These are phyloP conservation scores for Danio rerio DNA, from an alignment of 2,113 vertebrate genomes.

Conservation along the genomic window DNA sequence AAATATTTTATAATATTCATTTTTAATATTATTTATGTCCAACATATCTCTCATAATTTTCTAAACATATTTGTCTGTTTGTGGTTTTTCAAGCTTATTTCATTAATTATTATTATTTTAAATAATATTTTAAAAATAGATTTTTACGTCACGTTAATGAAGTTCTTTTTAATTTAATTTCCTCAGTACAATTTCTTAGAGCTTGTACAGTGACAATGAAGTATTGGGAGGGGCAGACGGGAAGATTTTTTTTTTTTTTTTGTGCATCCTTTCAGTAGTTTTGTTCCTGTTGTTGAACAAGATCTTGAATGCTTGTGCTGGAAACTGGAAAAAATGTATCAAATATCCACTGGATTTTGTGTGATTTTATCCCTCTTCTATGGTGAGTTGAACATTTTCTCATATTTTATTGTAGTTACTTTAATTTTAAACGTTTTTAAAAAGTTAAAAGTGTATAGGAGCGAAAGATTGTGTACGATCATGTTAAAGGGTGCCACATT, in stretches of 20 bases:
- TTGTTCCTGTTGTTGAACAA: constrained; percentile 22
- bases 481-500: neutral
- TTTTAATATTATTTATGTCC: too few species aligned
- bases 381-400: constrained; percentile 43
- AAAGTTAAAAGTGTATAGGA: neutral
- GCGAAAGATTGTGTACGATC: too few species aligned
- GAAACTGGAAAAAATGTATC: constrained; percentile 50
- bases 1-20: too few species aligned
- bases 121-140: too few species aligned
- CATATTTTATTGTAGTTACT: neutral
- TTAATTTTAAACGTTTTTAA: neutral
- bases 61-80: too few species aligned
- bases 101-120: too few species aligned
- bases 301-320: constrained; percentile 34
- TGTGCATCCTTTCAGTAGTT: constrained; percentile 3
- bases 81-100: too few species aligned
- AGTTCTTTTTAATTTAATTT: neutral
- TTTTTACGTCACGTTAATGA: too few species aligned
- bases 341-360: constrained; percentile 17
- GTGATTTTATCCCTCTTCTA: constrained; percentile 36
- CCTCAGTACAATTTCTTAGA: neutral
- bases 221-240: constrained; percentile 10
- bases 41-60: too few species aligned
- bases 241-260: neutral
- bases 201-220: neutral